These are phyloP conservation scores for Cynaeus angustus DNA, from an alignment of 2,888 invertebrate species.

Conservation along the genomic window DNA sequence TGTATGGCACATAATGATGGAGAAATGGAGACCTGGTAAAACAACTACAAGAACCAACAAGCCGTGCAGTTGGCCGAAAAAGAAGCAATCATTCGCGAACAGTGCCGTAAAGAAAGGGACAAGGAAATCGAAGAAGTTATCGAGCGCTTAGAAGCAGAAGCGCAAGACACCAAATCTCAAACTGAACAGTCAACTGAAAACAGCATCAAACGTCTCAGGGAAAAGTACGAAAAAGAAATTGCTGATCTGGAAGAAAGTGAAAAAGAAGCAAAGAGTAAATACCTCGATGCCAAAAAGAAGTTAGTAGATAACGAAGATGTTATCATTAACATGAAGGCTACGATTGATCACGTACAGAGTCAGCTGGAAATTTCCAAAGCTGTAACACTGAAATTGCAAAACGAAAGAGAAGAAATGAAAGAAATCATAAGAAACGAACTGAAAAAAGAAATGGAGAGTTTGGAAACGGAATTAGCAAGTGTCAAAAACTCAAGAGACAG, in stretches of 20 bases:
- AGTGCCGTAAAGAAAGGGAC: slow-evolving; percentile 83
- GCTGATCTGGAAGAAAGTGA: slow-evolving; percentile 80
- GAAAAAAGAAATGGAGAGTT: slow-evolving; percentile 76
- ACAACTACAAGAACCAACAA: slow-evolving; percentile 78
- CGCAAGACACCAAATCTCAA: slow-evolving; percentile 75
- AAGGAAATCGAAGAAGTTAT: slow-evolving; percentile 85
- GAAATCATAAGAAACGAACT: slow-evolving; percentile 78
- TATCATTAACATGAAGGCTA: slow-evolving; percentile 75
- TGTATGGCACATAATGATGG: too few species aligned
- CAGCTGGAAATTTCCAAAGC: slow-evolving; percentile 73
- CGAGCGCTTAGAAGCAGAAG: slow-evolving; percentile 80
- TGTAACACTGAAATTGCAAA: slow-evolving; percentile 71
- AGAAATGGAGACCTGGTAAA: slow-evolving; percentile 80
- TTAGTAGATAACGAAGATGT: slow-evolving; percentile 79
- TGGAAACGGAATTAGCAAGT: slow-evolving; percentile 77
- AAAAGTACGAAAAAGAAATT: slow-evolving; percentile 84
- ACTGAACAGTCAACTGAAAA: slow-evolving; percentile 77
- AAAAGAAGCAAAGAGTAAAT: slow-evolving; percentile 78
- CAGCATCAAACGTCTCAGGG: slow-evolving; percentile 80
- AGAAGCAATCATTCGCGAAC: slow-evolving; percentile 80
- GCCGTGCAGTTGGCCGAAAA: slow-evolving; percentile 77
- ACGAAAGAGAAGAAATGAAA: slow-evolving; percentile 75
- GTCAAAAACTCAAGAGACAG: slow-evolving; percentile 79
- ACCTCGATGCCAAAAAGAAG: slow-evolving; percentile 79
- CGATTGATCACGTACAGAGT: slow-evolving; percentile 78